phyloP scores from a whole-genome alignment of 1,140 invertebrate species.

The Pseudomyrmex concolor region DNA sequence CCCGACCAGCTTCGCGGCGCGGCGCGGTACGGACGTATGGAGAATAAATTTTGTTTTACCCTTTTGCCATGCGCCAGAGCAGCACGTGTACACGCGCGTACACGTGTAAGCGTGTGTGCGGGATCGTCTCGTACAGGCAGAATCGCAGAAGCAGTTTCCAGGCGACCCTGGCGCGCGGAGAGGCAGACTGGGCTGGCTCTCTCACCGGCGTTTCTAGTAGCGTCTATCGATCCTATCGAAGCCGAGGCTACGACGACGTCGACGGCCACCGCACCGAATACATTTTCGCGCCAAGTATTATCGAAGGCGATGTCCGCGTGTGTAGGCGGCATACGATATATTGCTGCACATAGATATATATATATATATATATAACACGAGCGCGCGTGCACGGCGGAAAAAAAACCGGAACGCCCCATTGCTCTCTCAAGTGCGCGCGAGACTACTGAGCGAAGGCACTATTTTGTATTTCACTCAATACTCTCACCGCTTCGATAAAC shows the following conservation, averaged over 20 bases:
- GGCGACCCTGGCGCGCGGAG: conserved; percentile 68
- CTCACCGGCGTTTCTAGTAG: conserved; percentile 62
- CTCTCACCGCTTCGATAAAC: conserved; percentile 28
- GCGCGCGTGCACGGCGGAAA: conserved; percentile 8
- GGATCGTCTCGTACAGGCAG: conserved; percentile 52
- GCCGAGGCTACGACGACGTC: conserved; percentile 70
- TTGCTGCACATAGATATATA: conserved; percentile 10
- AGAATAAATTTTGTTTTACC: conserved; percentile 56
- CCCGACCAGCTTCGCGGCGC: background rate
- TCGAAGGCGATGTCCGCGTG: conserved; percentile 61
- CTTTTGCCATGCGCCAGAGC: conserved; percentile 48
- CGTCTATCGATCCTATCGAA: conserved; percentile 74
- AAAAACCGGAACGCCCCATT: conserved; percentile 36
- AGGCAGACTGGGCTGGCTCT: conserved; percentile 46
- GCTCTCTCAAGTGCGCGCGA: conserved; percentile 41
- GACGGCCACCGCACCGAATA: conserved; percentile 71
- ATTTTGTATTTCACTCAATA: conserved; percentile 59
- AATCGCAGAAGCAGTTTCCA: conserved; percentile 72
- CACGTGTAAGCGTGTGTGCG: conserved; percentile 19
- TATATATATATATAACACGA: conserved; percentile 35
- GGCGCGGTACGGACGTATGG: background rate
- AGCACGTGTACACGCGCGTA: conserved; percentile 33
- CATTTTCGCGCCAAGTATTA: conserved; percentile 69
- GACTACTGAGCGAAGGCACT: conserved; percentile 32
- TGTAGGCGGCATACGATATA: conserved; percentile 21